phyloP scores from a whole-genome alignment of 2,888 invertebrate genomes.

The Yponomeuta malinellus region DNA sequence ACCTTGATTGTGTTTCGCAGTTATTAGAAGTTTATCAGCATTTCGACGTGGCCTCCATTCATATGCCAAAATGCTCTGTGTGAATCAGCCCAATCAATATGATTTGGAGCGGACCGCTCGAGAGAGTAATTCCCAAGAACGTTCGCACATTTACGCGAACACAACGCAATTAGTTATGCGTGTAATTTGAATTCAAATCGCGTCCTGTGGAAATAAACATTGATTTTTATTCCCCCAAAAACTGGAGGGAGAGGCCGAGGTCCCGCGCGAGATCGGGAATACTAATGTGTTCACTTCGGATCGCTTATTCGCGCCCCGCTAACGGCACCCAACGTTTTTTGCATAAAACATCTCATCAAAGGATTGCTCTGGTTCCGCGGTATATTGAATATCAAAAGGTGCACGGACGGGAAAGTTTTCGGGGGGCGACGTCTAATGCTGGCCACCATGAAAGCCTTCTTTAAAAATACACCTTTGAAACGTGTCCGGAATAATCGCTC shows the following conservation, averaged over 20 bases:
- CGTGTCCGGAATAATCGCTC: conserved; percentile 66
- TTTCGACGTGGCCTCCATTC: conserved; percentile 5
- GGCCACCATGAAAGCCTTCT: conserved; percentile 65
- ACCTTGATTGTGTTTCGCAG: conserved; percentile 15
- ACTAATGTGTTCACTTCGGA: conserved; percentile 74
- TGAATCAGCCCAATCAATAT: conserved; percentile 1
- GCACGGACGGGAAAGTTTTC: conserved; percentile 63
- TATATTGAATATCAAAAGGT: conserved; percentile 77
- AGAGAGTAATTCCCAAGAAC: conserved; percentile 40
- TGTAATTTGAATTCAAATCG: conserved; percentile 70
- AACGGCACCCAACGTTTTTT: conserved; percentile 72
- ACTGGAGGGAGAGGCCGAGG: conserved; percentile 51
- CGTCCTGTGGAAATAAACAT: conserved; percentile 70
- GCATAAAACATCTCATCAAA: conserved; percentile 77
- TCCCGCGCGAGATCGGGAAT: conserved; percentile 57
- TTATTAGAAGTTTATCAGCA: conserved; percentile 9
- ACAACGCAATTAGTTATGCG: conserved; percentile 66
- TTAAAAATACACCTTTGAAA: conserved; percentile 71
- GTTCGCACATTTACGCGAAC: conserved; percentile 51
- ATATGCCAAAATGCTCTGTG: neutral
- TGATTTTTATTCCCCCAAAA: conserved; percentile 73
- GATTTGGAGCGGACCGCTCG: conserved; percentile 29
- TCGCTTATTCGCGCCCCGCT: conserved; percentile 71
- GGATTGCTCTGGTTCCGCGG: conserved; percentile 69
- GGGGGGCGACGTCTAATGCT: conserved; percentile 58